phyloP scores from a whole-genome alignment of 2,113 vertebrate genomes.

The Eudyptes chrysolophus region DNA sequence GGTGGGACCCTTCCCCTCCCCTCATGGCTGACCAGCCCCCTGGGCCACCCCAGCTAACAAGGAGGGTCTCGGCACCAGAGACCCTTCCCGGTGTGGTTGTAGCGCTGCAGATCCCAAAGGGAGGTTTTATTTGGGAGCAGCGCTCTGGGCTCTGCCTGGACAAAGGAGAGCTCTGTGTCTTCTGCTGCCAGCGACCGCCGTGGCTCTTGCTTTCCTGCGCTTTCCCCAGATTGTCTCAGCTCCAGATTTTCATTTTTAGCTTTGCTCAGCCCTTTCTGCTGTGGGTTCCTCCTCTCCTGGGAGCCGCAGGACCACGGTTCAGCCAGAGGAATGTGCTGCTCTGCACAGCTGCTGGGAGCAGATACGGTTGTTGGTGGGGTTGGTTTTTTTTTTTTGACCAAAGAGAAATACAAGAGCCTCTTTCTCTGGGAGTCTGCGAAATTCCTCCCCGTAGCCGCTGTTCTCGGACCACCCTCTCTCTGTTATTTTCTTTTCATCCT shows the following conservation, averaged over 20 bases:
- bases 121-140: background rate
- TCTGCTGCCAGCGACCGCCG: background rate
- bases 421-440: slow-evolving; percentile 3
- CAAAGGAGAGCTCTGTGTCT: background rate
- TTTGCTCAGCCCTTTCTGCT: slow-evolving; percentile 53
- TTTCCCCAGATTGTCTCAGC: slow-evolving; percentile 19
- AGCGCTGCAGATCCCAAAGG: background rate
- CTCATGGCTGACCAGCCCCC: background rate
- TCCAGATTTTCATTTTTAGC: slow-evolving; percentile 56
- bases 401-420: slow-evolving; percentile 53
- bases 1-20: background rate
- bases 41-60: too few relatives aligned
- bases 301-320: slow-evolving; percentile 30
- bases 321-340: slow-evolving; percentile 59
- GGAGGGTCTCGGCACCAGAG: background rate
- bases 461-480: background rate
- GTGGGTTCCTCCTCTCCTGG: slow-evolving; percentile 33
- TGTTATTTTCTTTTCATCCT: slow-evolving; percentile 24
- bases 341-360: slow-evolving; percentile 56
- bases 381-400: background rate
- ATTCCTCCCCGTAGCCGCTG: background rate
- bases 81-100: background rate
- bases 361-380: slow-evolving; percentile 16
- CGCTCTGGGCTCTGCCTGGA: background rate
- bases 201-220: background rate